Base-by-base conservation (phyloP, 2,797 vertebrate genomes). In the Phyllotis vaccarum region DNA sequence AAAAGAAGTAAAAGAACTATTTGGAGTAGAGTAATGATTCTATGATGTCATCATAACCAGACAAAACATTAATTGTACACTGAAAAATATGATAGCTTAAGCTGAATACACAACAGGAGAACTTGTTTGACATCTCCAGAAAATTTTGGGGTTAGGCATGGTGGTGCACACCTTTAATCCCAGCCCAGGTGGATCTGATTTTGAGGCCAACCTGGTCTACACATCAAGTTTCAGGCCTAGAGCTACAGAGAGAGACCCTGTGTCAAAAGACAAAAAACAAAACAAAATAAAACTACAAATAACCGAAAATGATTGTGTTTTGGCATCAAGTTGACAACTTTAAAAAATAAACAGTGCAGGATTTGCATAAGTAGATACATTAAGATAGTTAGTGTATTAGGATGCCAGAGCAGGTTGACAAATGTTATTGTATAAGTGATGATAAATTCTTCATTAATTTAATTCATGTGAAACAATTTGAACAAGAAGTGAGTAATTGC, bases 401-500 rank as follows among this genome's bases (percentile, higher is more conserved):
- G 66, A 80, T 62, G 58, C 8, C 40, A 72, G 82, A 92, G 76
- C 54, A 62, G 14, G 4, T 49, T 6, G 2, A 68, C 54, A n/a
- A 21, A 68, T 92, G 12, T 66, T 74, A 70, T 6, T 90, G 40
- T 81, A 58, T 22, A 93, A 3, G 49, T 94, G 66, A 88, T 58
- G 75, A 52, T 86, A 37, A 83, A 46, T 56, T 31, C 49, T 94
- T 86, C 46, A 37, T 89, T 95, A 52, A 93, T 93, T 91, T 96
- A 93, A 43, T 64, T 96, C 40, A 64, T 21, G 27, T 90, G 74
- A 87, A 95, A 29, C 40, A 93, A 1, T 94, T 43, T 24, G 85
- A 86, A 79, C 78, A 79, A 79, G 56, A 89, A 94, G 62, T 34
- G 24, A 74, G 52, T 74, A n/a, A 74, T n/a, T 79, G 9, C 58